These are phyloP conservation scores for Rhea americana DNA, from an alignment of 2,113 vertebrate species.

Conservation along the genomic window DNA sequence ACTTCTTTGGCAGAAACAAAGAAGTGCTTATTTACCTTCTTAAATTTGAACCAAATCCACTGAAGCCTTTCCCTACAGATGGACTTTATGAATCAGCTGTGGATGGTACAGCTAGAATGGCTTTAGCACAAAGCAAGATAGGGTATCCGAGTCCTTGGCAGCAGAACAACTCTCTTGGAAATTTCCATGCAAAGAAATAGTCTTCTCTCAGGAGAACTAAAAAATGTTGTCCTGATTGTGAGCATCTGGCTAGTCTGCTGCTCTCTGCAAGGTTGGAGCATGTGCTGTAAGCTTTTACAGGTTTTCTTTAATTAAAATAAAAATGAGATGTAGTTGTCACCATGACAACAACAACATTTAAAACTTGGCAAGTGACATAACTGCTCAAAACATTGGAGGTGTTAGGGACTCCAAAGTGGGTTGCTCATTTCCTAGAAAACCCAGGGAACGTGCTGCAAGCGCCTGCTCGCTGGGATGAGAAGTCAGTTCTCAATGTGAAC, in stretches of 20 bases:
- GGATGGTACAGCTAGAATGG: background rate
- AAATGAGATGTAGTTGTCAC: conserved; percentile 1
- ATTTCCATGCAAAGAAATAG: background rate
- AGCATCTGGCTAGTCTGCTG: background rate
- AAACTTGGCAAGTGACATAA: conserved; percentile 16
- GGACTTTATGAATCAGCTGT: background rate
- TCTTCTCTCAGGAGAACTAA: background rate
- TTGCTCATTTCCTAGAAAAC: conserved; percentile 28
- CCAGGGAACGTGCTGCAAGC: fast-evolving
- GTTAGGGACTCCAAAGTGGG: background rate
- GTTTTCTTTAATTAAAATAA: conserved; percentile 42
- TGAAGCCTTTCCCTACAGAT: background rate
- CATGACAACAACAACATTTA: background rate
- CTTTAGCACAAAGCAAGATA: background rate
- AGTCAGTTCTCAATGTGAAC: fast-evolving
- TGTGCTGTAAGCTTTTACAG: background rate
- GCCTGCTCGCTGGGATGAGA: background rate
- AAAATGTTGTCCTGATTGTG: background rate
- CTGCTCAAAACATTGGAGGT: conserved; percentile 10
- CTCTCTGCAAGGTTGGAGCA: background rate
- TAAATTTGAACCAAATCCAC: background rate
- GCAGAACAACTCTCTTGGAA: background rate
- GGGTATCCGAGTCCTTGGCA: background rate
- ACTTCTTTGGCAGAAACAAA: background rate
- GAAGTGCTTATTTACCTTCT: background rate